A percentile compares a stretch with the other conserved stretches of the same genome.
These are phyloP conservation scores for Drosophila melanogaster DNA, from an alignment of 1,140 invertebrate genomes.

Conservation along the genomic window DNA sequence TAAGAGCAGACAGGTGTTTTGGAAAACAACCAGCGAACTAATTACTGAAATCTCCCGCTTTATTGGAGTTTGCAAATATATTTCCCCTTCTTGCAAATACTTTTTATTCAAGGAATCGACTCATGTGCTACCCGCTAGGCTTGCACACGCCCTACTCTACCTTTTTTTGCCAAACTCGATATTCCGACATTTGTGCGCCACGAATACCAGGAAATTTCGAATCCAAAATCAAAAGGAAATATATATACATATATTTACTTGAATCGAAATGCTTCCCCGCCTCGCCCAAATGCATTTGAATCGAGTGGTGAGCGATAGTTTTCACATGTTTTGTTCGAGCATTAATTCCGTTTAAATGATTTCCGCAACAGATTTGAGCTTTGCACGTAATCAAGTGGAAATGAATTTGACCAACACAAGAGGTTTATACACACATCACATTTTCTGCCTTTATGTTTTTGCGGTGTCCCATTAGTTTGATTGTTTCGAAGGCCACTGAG, in stretches of 20 bases:
- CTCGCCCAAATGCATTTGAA: constrained; percentile 14
- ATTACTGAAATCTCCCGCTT: constrained; percentile 22
- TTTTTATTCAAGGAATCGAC: background rate
- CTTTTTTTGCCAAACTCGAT: constrained; percentile 65
- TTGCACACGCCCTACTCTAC: constrained; percentile 70
- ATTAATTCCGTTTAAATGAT: constrained; percentile 81
- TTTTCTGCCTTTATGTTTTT: constrained; percentile 32
- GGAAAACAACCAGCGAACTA: constrained; percentile 19
- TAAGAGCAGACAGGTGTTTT: constrained; percentile 1
- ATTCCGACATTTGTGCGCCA: constrained; percentile 54
- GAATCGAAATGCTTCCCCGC: constrained; percentile 11
- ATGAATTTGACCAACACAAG: constrained; percentile 83
- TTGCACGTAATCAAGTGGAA: constrained; percentile 75
- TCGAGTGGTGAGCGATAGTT: constrained; percentile 59
- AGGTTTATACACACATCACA: constrained; percentile 28
- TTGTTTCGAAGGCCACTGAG: constrained; percentile 70
- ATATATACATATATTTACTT: constrained; percentile 10
- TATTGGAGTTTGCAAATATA: background rate
- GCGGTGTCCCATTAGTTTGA: constrained; percentile 68
- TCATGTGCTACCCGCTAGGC: constrained; percentile 46
- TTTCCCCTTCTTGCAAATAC: background rate
- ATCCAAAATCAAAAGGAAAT: constrained; percentile 3
- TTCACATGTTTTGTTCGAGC: constrained; percentile 80
- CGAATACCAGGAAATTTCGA: background rate
- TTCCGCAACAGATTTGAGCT: constrained; percentile 69